Percentiles rank a stretch among this genome's conserved stretches.
phyloP scores from a whole-genome alignment of 2,797 vertebrate species.

The Margarornis squamiger region DNA sequence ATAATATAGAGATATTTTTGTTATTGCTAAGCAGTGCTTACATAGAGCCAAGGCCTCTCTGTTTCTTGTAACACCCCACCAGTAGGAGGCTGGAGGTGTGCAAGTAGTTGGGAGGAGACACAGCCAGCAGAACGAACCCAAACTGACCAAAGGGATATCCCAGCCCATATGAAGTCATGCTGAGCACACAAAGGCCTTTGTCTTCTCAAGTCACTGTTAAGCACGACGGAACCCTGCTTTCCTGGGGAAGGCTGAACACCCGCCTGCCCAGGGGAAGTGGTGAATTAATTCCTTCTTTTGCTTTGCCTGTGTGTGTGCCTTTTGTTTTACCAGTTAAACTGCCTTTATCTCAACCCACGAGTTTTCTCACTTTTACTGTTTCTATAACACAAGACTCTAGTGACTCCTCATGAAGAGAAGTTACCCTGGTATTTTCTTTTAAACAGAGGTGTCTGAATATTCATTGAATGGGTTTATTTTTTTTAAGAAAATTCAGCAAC shows the following conservation, averaged over 20 bases:
- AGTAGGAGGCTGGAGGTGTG: neutral
- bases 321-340: neutral
- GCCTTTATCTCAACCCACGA: neutral
- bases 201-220: no score
- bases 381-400: neutral
- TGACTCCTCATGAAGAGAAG: neutral
- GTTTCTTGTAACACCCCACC: no score
- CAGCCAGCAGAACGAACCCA: neutral
- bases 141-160: neutral
- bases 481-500: neutral
- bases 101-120: neutral
- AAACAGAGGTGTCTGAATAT: neutral
- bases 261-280: neutral
- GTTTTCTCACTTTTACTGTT: neutral
- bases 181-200: neutral
- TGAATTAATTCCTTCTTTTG: neutral
- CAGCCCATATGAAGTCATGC: fast-evolving
- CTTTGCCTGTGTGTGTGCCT: neutral
- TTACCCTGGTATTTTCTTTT: neutral
- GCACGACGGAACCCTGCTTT: neutral
- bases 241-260: neutral
- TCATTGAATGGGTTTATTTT: neutral
- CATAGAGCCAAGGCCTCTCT: neutral
- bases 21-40: neutral
- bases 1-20: neutral